These are phyloP conservation scores for Aphaenogaster ashmeadi DNA, from an alignment of 1,140 invertebrate species.

Conservation along the genomic window DNA sequence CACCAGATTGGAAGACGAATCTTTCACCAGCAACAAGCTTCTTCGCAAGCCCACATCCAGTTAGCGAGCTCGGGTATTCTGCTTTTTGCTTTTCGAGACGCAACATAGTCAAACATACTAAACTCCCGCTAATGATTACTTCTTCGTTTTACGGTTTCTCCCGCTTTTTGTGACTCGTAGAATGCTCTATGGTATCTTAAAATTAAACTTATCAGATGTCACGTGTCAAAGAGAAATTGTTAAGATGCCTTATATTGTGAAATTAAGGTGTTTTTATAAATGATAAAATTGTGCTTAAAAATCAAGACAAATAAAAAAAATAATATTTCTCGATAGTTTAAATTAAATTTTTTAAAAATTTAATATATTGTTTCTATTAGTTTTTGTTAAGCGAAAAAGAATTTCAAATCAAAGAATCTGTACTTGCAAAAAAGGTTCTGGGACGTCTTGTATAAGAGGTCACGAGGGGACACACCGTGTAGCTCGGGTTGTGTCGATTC, in stretches of 20 bases:
- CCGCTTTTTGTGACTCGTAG: neutral
- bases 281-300: neutral
- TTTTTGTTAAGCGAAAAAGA: neutral
- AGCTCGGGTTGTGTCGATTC: constrained; percentile 23
- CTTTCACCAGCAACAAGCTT: constrained; percentile 65
- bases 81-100: constrained; percentile 20
- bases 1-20: constrained; percentile 68
- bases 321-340: neutral
- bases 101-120: constrained; percentile 51
- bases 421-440: constrained; percentile 41
- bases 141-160: constrained; percentile 14
- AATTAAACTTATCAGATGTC: neutral
- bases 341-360: neutral
- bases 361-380: neutral
- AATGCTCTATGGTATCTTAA: neutral
- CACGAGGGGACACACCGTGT: constrained; percentile 30
- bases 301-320: neutral
- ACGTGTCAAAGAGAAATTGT: neutral
- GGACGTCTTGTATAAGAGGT: constrained; percentile 37
- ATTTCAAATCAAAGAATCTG: constrained; percentile 30
- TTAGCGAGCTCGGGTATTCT: constrained; percentile 48
- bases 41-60: constrained; percentile 52
- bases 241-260: neutral
- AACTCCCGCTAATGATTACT: constrained; percentile 33
- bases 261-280: neutral